phyloP scores from a whole-genome alignment of 2,888 invertebrate genomes.

The Callyntrura sp. region DNA sequence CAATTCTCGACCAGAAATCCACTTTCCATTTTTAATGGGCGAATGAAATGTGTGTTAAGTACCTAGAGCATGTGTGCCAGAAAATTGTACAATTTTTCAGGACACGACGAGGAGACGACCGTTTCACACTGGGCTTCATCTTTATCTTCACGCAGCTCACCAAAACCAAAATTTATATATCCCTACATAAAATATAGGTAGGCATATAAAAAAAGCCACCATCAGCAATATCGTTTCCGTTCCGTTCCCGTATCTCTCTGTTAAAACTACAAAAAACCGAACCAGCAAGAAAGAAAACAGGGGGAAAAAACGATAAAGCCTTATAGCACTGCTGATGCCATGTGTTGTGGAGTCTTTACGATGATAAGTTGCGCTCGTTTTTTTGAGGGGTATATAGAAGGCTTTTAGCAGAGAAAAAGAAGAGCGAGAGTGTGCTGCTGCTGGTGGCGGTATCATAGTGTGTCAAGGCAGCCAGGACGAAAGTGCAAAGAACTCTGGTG shows the following conservation, averaged over 20 bases:
- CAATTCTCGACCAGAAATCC: slow-evolving; percentile 27
- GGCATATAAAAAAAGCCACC: not conserved
- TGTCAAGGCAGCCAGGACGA: slow-evolving; percentile 78
- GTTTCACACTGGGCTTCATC: slow-evolving; percentile 41
- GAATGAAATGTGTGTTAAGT: slow-evolving; percentile 73
- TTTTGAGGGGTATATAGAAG: slow-evolving; percentile 32
- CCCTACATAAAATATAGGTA: not conserved
- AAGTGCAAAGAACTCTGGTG: slow-evolving; percentile 75
- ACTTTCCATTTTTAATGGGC: slow-evolving; percentile 65
- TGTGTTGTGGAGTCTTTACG: not conserved
- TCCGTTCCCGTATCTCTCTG: slow-evolving; percentile 20
- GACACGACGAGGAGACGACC: slow-evolving; percentile 35
- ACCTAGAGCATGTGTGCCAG: slow-evolving; percentile 59
- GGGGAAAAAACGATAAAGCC: slow-evolving; percentile 8
- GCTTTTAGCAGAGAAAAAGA: slow-evolving; percentile 39
- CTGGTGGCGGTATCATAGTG: slow-evolving; percentile 58
- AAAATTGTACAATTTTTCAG: slow-evolving; percentile 46
- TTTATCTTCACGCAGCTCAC: slow-evolving; percentile 28
- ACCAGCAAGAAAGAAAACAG: slow-evolving; percentile 15
- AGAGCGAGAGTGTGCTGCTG: slow-evolving; percentile 41
- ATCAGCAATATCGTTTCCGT: slow-evolving; percentile 35
- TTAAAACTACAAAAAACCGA: slow-evolving; percentile 22
- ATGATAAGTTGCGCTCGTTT: not conserved
- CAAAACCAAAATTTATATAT: slow-evolving; percentile 2
- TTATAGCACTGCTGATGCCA: not conserved